Evolutionary conservation across 23 tunicate species (phyloP), one percentile per base, ranked within the genome.

Genomic region (Halocynthia aurantium): DNA sequence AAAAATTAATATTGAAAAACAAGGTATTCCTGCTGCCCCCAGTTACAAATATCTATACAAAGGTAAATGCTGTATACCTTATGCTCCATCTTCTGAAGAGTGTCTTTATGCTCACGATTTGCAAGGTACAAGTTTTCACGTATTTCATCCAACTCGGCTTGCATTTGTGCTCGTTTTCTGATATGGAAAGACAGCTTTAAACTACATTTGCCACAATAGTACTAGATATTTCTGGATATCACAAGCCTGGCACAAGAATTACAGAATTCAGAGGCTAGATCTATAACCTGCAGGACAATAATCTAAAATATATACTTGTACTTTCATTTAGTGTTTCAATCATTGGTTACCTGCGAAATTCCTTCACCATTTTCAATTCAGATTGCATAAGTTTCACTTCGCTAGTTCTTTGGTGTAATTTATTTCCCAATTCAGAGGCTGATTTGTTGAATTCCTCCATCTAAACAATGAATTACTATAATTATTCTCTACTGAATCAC

Each of bases 361-460:
- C 99, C 62, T 96, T 96, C 72, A 96, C 96, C 61, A 80, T 63
- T 75, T 96, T 89, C 81, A 96, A 69, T 65, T 96, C 99, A 6
- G 88, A 80, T 58, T 96, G 99, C 88, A 96, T 85, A 10, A 96
- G 83, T 57, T 77, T 84, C 10, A 96, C 99, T 66, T 96, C 96
- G 65, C 80, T 84, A 10, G 84, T 82, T 56, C 88, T 76, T 60
- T 89, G 86, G 31, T 82, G 98, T 9, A 96, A 64, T 53, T 85
- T 63, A 10, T 73, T 53, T 71, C 89, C 96, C 61, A 89, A 53
- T 52, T 78, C 88, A 6, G 85, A 44, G 2, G 84, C 71, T 53
- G 88, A 89, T 13, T 70, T 53, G 70, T 81, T 91, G 74, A 89
- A 96, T 40, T 89, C 88, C 40, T 77, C 65, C 67, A 86, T 92